phyloP scores from a whole-genome alignment of 2,113 vertebrate genomes.

The Chloropsis cyanopogon region DNA sequence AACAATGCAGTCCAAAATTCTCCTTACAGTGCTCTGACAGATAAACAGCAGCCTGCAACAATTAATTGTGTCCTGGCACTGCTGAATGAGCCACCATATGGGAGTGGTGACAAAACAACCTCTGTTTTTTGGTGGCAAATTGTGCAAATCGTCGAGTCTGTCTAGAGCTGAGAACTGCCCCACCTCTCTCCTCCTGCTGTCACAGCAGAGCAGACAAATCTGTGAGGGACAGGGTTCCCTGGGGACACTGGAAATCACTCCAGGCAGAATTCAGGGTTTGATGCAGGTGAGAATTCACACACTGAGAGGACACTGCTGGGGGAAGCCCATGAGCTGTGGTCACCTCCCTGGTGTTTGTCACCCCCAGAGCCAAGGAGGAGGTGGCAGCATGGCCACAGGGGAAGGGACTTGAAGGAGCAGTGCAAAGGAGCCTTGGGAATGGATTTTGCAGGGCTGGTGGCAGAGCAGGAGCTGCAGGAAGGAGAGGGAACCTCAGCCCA shows the following conservation, averaged over 20 bases:
- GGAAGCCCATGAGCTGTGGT: background rate
- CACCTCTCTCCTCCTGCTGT: background rate
- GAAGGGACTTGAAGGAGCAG: background rate
- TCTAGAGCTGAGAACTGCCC: background rate
- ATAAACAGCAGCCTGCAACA: conserved; percentile 10
- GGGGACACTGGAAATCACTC: background rate
- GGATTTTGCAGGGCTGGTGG: background rate
- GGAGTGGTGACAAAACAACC: background rate
- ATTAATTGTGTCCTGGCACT: background rate
- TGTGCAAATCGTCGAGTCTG: background rate
- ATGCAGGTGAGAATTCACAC: background rate
- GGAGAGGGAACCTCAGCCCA: background rate
- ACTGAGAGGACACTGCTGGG: background rate
- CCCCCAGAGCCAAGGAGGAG: background rate
- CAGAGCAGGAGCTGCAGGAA: background rate
- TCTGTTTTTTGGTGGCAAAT: background rate
- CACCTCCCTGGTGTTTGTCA: background rate
- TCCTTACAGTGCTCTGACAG: background rate
- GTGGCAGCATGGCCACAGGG: background rate
- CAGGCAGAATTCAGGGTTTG: background rate
- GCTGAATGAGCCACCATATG: background rate
- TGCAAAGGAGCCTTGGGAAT: background rate
- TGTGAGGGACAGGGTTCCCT: background rate
- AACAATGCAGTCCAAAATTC: background rate
- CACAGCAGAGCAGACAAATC: background rate